phyloP scores from a whole-genome alignment of 2,888 invertebrate genomes.

The Cephus sareptanus region DNA sequence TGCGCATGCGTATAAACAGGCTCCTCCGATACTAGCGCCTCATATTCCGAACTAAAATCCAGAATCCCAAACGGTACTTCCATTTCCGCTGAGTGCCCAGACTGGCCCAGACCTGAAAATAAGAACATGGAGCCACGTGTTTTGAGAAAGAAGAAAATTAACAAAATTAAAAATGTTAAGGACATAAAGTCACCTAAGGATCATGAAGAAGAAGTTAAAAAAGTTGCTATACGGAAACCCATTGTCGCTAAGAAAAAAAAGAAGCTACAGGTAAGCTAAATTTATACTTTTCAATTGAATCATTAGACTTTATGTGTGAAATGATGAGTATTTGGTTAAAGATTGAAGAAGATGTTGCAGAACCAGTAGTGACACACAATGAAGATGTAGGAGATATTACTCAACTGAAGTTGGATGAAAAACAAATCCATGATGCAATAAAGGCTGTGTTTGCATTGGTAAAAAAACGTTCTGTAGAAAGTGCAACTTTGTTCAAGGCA shows the following conservation, averaged over 20 bases:
- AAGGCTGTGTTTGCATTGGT: constrained; percentile 58
- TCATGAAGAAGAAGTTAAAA: background rate
- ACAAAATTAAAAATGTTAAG: background rate
- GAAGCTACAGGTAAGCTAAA: constrained; percentile 3
- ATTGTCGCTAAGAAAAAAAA: background rate
- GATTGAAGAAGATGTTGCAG: background rate
- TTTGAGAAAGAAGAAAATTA: constrained; percentile 10
- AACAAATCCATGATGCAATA: constrained; percentile 55
- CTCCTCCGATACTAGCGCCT: too few relatives aligned
- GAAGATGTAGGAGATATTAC: constrained; percentile 8
- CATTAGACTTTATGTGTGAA: background rate
- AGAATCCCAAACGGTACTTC: too few relatives aligned
- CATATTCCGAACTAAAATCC: too few relatives aligned
- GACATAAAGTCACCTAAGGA: background rate
- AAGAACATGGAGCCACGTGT: background rate
- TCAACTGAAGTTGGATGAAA: constrained; percentile 33
- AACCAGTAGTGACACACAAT: constrained; percentile 8
- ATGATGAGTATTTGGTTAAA: background rate
- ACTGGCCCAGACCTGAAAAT: background rate
- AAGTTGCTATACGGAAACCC: background rate
- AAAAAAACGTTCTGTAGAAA: constrained; percentile 50
- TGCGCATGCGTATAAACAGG: too few relatives aligned
- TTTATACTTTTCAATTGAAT: background rate
- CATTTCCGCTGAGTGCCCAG: too few relatives aligned
- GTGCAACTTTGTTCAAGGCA: constrained; percentile 69